Conservation (phyloP, 1,140 invertebrate species). For the Agrypnia vestita region DNA sequence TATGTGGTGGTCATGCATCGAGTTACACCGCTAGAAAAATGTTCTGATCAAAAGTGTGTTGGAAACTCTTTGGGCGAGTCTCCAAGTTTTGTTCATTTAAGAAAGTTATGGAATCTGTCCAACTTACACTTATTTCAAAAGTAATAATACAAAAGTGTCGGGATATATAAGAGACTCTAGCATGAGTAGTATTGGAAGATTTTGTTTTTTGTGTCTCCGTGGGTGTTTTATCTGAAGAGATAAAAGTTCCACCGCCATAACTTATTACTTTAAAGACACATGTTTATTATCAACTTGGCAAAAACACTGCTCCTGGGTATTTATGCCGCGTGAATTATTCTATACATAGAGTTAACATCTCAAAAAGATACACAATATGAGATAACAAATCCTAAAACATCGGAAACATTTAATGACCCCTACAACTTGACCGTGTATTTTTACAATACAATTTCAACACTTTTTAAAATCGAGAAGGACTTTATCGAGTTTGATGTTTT, state of each 20-base stretch:
- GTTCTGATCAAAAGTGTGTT: not conserved
- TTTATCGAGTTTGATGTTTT: too few species aligned
- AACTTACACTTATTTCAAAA: conserved; percentile 21
- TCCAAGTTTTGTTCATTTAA: conserved; percentile 28
- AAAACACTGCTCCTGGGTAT: not conserved
- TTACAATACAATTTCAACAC: too few species aligned
- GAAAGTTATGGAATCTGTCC: conserved; percentile 33
- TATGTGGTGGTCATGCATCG: conserved; percentile 3
- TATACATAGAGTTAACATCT: not conserved
- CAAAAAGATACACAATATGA: too few species aligned
- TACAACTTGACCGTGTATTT: too few species aligned
- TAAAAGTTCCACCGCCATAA: not conserved
- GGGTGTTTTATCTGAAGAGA: not conserved
- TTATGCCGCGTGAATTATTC: not conserved
- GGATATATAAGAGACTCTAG: not conserved
- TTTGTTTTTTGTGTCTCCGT: not conserved
- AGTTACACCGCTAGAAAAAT: not conserved
- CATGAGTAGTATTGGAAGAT: not conserved
- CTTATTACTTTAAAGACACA: not conserved
- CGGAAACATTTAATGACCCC: too few species aligned
- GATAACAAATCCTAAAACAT: too few species aligned
- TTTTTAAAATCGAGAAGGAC: too few species aligned
- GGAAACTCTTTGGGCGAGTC: not conserved
- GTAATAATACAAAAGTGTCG: conserved; percentile 7
- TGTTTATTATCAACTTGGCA: not conserved